Conservation (phyloP, 2,113 vertebrate genomes). For the Ochotona curzoniae region DNA sequence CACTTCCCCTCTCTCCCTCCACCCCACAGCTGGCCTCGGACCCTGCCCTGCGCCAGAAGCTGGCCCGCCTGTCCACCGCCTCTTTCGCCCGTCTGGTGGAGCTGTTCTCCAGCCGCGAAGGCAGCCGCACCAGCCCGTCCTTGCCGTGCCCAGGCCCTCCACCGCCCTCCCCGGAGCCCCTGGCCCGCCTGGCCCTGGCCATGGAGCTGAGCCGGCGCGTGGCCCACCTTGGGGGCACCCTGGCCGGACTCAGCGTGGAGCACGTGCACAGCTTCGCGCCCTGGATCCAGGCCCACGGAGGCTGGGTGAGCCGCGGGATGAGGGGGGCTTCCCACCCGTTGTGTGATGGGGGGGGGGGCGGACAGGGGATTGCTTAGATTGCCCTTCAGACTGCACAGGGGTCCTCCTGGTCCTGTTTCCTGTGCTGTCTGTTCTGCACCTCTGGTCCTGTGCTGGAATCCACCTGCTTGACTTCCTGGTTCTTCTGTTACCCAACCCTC, state of each 20-base stretch:
- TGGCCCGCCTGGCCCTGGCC: conserved; percentile 84
- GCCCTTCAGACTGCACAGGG: neutral
- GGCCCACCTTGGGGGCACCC: conserved; percentile 79
- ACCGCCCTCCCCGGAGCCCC: conserved; percentile 70
- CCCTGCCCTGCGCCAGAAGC: conserved; percentile 68
- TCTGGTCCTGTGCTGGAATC: too few relatives aligned
- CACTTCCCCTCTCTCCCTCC: neutral
- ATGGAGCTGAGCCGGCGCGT: conserved; percentile 86
- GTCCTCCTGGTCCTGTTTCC: too few relatives aligned
- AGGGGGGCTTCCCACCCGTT: neutral
- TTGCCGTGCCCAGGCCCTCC: conserved; percentile 28
- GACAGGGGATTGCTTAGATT: too few relatives aligned
- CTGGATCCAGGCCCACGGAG: conserved; percentile 85
- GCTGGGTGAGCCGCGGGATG: conserved; percentile 80
- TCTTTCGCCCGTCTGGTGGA: conserved; percentile 83
- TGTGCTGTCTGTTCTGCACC: too few relatives aligned
- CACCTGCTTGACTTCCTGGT: too few relatives aligned
- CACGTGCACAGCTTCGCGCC: conserved; percentile 86
- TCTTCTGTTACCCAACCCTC: too few relatives aligned
- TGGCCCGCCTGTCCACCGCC: conserved; percentile 76
- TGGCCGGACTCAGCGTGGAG: conserved; percentile 83
- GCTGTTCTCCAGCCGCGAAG: conserved; percentile 75
- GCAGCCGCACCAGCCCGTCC: neutral
- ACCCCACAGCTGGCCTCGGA: conserved; percentile 79
- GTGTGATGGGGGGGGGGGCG: too few relatives aligned